These are phyloP conservation scores for Chaetorhynchus papuensis DNA, from an alignment of 2,113 vertebrate species.

Conservation along the genomic window DNA sequence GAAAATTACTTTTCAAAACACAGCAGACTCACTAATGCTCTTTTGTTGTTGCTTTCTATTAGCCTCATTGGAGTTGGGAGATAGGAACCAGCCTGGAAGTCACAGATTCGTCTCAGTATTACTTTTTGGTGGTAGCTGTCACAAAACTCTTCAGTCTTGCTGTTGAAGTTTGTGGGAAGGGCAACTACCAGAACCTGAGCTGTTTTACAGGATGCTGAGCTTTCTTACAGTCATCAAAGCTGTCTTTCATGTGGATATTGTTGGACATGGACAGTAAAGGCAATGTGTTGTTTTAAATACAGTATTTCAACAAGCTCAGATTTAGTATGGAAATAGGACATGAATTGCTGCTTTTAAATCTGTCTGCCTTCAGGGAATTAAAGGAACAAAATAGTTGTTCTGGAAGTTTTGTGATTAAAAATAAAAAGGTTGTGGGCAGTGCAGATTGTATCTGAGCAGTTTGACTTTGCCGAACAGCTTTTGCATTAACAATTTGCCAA, in stretches of 20 bases:
- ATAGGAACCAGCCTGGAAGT: background rate
- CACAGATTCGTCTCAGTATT: background rate
- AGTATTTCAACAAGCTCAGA: background rate
- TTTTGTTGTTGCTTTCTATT: background rate
- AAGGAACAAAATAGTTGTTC: background rate
- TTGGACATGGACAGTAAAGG: background rate
- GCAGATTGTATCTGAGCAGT: constrained; percentile 9
- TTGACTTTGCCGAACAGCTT: background rate
- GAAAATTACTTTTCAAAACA: background rate
- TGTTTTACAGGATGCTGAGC: background rate
- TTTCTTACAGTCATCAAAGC: background rate
- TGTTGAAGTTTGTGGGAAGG: background rate
- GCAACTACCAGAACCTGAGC: background rate
- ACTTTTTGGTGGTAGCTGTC: background rate
- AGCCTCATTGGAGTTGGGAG: background rate
- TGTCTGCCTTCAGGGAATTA: background rate
- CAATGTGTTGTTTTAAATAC: background rate
- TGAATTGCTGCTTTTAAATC: background rate
- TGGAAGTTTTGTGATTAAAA: constrained; percentile 8
- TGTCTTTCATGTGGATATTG: background rate
- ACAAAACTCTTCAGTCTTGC: background rate
- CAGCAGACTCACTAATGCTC: background rate
- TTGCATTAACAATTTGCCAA: background rate
- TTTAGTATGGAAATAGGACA: background rate
- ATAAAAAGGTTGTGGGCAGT: background rate